Conservation (phyloP, 2,888 invertebrate genomes). For the Exocentrus adspersus region DNA sequence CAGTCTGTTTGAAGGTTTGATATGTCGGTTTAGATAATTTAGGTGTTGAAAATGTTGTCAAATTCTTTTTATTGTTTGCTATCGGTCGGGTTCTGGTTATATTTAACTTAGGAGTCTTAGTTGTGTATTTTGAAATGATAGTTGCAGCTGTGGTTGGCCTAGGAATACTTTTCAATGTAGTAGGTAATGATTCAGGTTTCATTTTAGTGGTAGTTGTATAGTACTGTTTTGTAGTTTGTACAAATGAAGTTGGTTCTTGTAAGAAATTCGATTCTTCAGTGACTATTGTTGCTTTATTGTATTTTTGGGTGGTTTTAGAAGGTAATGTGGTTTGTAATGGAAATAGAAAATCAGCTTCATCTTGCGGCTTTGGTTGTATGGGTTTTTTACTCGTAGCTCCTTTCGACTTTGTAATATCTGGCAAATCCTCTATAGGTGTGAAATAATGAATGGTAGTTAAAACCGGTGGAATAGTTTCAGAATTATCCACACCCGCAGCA, state of each 20-base stretch:
- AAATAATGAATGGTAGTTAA: conserved; percentile 49
- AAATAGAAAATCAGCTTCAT: conserved; percentile 12
- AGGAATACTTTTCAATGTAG: background rate
- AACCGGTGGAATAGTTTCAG: conserved; percentile 13
- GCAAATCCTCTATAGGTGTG: conserved; percentile 40
- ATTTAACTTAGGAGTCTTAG: conserved; percentile 8
- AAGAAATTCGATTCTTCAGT: background rate
- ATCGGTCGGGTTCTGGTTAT: conserved; percentile 1
- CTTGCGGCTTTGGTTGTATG: background rate
- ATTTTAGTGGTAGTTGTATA: background rate
- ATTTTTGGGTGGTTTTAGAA: conserved; percentile 22
- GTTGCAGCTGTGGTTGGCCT: background rate
- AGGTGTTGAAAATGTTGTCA: conserved; percentile 3
- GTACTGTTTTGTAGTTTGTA: conserved; percentile 1
- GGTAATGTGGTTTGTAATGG: conserved; percentile 5
- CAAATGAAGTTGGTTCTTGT: background rate
- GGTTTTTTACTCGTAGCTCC: background rate
- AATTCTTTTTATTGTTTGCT: conserved; percentile 13
- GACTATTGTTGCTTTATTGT: conserved; percentile 3
- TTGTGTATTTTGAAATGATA: background rate
- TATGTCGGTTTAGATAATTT: conserved; percentile 23
- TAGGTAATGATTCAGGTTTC: background rate
- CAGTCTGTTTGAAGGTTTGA: background rate
- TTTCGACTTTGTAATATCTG: conserved; percentile 1
- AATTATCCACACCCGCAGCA: background rate